These are phyloP conservation scores for Lobophora halterata DNA, from an alignment of 2,888 invertebrate species.

Conservation along the genomic window DNA sequence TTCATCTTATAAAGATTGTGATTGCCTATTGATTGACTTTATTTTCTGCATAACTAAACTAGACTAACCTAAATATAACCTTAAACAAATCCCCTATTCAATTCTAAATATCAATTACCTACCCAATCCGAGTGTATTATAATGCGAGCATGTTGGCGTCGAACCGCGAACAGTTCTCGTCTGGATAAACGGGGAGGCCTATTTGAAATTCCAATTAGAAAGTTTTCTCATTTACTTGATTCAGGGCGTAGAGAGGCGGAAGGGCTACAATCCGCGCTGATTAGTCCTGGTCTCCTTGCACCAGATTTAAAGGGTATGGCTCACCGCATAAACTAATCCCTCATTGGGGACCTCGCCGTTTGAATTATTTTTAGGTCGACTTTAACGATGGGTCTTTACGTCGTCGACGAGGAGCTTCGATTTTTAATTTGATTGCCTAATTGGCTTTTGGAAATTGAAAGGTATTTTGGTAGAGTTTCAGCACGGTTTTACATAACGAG, in stretches of 20 bases:
- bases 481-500: too few relatives aligned
- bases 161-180: constrained; percentile 68
- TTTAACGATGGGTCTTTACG: constrained; percentile 38
- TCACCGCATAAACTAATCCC: constrained; percentile 68
- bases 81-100: constrained; percentile 43
- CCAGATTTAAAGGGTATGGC: constrained; percentile 69
- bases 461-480: too few relatives aligned
- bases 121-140: constrained; percentile 52
- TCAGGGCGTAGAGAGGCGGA: constrained; percentile 73
- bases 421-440: constrained; percentile 33
- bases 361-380: constrained; percentile 54
- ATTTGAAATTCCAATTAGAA: constrained; percentile 80
- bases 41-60: constrained; percentile 5
- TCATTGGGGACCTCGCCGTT: constrained; percentile 55
- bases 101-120: constrained; percentile 59
- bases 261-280: constrained; percentile 77
- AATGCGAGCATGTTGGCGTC: constrained; percentile 57
- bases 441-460: constrained; percentile 31
- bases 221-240: constrained; percentile 80
- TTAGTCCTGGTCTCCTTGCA: constrained; percentile 68
- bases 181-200: constrained; percentile 74
- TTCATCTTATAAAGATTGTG: too few relatives aligned
- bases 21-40: too few relatives aligned
- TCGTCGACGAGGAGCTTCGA: constrained; percentile 36
- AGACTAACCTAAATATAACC: constrained; percentile 25